These are phyloP conservation scores for Odontomachus brunneus DNA, from an alignment of 1,140 invertebrate species.

Conservation along the genomic window DNA sequence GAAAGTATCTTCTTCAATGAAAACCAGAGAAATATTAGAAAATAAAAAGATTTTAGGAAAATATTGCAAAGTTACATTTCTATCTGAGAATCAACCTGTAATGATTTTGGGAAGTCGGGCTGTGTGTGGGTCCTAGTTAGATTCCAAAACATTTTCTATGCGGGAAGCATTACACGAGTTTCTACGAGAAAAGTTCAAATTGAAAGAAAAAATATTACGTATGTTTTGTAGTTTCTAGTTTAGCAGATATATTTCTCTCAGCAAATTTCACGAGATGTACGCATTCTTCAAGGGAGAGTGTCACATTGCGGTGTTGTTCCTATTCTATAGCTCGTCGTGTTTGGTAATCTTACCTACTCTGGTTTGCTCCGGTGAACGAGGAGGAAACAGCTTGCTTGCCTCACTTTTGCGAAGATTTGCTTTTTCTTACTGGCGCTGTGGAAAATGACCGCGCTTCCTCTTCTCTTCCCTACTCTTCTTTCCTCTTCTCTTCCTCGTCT, in stretches of 20 bases:
- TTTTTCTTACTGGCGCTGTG: conserved; percentile 31
- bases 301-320: conserved; percentile 29
- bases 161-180: too few species aligned
- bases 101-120: too few species aligned
- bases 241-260: conserved; percentile 10
- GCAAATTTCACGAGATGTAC: conserved; percentile 10
- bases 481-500: not conserved
- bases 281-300: conserved; percentile 6
- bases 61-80: too few species aligned
- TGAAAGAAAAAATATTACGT: not conserved
- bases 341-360: conserved; percentile 52
- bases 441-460: conserved; percentile 62
- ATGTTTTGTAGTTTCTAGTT: not conserved
- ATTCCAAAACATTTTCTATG: too few species aligned
- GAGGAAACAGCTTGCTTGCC: conserved; percentile 52
- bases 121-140: too few species aligned
- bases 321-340: conserved; percentile 19
- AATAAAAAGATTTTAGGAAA: too few species aligned
- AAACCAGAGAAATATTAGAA: too few species aligned
- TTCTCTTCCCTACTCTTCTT: conserved; percentile 9
- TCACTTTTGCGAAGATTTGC: conserved; percentile 51
- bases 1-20: too few species aligned
- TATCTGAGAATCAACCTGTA: too few species aligned
- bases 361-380: conserved; percentile 42
- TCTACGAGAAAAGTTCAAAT: too few species aligned